Base-by-base conservation (phyloP, 2,113 vertebrate genomes). In the Thamnaconus septentrionalis region DNA sequence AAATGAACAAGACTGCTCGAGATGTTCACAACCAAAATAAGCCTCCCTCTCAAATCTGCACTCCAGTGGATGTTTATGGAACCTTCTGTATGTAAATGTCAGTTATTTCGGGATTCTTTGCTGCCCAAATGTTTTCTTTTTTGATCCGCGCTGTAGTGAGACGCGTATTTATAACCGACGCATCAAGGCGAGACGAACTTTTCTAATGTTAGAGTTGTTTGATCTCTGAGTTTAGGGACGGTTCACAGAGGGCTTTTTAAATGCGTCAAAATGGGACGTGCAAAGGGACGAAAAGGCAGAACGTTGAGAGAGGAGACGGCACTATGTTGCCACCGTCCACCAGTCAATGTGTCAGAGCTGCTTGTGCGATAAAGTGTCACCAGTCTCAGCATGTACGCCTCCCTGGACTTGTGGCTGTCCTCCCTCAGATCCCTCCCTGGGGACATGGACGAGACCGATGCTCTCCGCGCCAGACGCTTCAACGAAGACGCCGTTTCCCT, bases 361-460 rank as follows among this genome's bases (percentile, higher is more conserved):
- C 18, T 50, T 43, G 43, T 41, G 4, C 4, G 5, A 6, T 64
- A n/a, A 8, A 52, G 9, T 56, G 45, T 5, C 8, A 0, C 67
- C 41, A 41, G 0, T 64, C 18, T 73, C 43, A 48, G 9, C 58
- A 51, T 80, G 64, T 85, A 59, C 52, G 54, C 60, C n/a, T 68
- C 61, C 53, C 55, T 78, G 49, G 46, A 84, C 59, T 56, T 83
- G 45, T 76, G 69, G 49, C 73, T 67, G 39, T 90, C 85, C 39
- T 82, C 66, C 6, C 79, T 78, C 80, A 98, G 96, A 83, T 88
- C 91, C 67, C 74, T 90, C 75, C 71, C 91, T 61, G 94, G 93
- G 91, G 96, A 96, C 73, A 98, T 98, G 97, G 96, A 99, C 76
- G 97, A 99, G 82, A 81, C 91, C 0, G 96, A 99, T 5, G 70